Percentiles rank a stretch among this genome's conserved stretches.
These are phyloP conservation scores for Tholera decimalis DNA, from an alignment of 2,888 invertebrate species.

Conservation along the genomic window DNA sequence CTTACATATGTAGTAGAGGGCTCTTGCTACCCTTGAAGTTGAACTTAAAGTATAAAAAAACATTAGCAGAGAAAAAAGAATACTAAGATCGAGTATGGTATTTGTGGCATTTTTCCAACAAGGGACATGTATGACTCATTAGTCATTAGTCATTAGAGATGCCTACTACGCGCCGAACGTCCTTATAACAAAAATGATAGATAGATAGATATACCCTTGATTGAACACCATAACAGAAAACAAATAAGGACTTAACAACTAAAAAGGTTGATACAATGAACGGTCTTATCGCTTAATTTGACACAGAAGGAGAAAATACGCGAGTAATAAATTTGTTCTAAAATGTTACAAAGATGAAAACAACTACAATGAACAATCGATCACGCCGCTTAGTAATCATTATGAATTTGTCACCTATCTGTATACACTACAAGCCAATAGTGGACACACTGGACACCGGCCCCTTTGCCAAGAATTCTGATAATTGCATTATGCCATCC, in stretches of 20 bases:
- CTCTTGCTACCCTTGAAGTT: not conserved
- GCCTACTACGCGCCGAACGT: not conserved
- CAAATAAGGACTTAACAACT: too few species aligned
- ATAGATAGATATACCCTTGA: too few species aligned
- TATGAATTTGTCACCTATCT: not conserved
- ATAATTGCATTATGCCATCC: slow-evolving; percentile 38
- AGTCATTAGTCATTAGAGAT: not conserved
- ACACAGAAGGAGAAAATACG: too few species aligned
- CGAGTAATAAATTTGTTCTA: not conserved
- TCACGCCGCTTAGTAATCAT: not conserved
- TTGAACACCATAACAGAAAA: too few species aligned
- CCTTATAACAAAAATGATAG: not conserved
- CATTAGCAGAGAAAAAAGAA: not conserved
- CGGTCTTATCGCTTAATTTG: too few species aligned
- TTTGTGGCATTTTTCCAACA: not conserved
- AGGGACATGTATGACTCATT: not conserved
- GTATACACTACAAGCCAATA: not conserved
- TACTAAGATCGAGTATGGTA: not conserved
- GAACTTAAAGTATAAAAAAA: slow-evolving; percentile 5
- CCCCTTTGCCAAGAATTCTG: slow-evolving; percentile 19
- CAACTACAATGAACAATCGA: not conserved
- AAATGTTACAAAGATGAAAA: not conserved
- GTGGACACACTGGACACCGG: slow-evolving; percentile 2
- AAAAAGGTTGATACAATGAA: too few species aligned
- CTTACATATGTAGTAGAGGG: not conserved